Base-by-base conservation (phyloP, 1,140 invertebrate genomes). In the Drosophila punjabiensis region DNA sequence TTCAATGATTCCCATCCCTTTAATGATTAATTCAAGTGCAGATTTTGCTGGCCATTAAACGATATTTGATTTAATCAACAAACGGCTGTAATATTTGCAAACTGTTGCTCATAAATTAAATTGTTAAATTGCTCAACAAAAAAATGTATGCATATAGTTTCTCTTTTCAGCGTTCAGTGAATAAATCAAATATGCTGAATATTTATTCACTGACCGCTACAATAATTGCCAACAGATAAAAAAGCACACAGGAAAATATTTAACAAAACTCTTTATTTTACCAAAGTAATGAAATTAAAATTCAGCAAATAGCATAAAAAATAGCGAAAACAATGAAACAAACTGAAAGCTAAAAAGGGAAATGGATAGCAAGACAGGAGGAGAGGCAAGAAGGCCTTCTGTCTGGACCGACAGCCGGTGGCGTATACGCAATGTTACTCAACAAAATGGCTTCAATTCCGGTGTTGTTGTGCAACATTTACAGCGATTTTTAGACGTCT, bases 91-190 rank as follows among this genome's bases (percentile, higher is more conserved):
- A 67, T 61, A 61, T 37, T 50, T 37, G 50, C 48, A 59, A 73
- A 65, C 18, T 78, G 64, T 53, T 56, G 65, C n/a, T 76, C 50
- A 58, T 71, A 79, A 79, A 79, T 73, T 61, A 61, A 50, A 63
- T 45, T 47, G 58, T 76, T 71, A 56, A 79, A 56, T 55, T 45
- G 9, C 16, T 43, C 7, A 56, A 61, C 53, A 53, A 28, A 75
- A 18, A 33, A 18, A 33, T 0, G 14, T 62, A 28, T 61, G n/a
- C 62, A 33, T 65, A 14, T 28, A 11, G 18, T 45, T 28, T 33
- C 64, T 11, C 20, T 52, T 60, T 5, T 66, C 47, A 50, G 37
- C 68, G 68, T 5, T 66, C 47, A 50, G 37, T 70, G 68, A 68
- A 70, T 68, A 70, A 70, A 70, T 68, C 37, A 70, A 70, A 55